Evolutionary conservation across 2,888 invertebrate species (phyloP).

Genomic region (Brenthis daphne): DNA sequence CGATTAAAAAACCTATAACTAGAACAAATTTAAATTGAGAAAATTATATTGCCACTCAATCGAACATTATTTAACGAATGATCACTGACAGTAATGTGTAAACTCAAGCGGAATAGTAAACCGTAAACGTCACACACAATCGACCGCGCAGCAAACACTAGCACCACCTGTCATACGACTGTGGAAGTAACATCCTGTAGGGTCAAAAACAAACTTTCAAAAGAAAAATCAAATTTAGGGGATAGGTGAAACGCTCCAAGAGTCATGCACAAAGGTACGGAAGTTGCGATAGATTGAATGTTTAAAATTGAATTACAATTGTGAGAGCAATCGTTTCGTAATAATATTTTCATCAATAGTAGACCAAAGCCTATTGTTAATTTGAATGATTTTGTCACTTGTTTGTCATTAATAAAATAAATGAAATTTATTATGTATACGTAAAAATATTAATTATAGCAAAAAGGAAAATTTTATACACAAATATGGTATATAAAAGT

Average conservation of each 20-base stretch:
- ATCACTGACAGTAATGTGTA: conserved; percentile 54
- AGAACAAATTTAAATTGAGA: conserved; percentile 44
- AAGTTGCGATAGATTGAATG: conserved; percentile 55
- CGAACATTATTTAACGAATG: conserved; percentile 55
- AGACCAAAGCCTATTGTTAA: neutral
- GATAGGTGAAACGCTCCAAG: conserved; percentile 70
- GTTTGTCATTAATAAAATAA: too few relatives aligned
- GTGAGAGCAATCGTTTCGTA: conserved; percentile 45
- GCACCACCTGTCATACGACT: conserved; percentile 72
- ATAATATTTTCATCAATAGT: neutral
- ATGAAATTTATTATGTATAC: too few relatives aligned
- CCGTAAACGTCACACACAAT: conserved; percentile 70
- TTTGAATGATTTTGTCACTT: neutral
- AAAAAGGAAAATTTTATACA: neutral
- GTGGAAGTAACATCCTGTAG: conserved; percentile 64
- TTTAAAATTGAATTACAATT: conserved; percentile 49
- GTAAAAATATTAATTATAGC: too few relatives aligned
- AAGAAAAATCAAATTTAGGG: conserved; percentile 65
- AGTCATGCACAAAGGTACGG: conserved; percentile 64
- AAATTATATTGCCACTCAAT: conserved; percentile 55
- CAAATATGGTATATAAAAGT: neutral
- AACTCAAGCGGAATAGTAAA: conserved; percentile 59
- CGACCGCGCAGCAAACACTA: conserved; percentile 59
- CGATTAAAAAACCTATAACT: conserved; percentile 43
- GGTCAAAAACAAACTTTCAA: conserved; percentile 58